phyloP scores from a whole-genome alignment of 2,797 vertebrate genomes.

The Perodicticus potto region DNA sequence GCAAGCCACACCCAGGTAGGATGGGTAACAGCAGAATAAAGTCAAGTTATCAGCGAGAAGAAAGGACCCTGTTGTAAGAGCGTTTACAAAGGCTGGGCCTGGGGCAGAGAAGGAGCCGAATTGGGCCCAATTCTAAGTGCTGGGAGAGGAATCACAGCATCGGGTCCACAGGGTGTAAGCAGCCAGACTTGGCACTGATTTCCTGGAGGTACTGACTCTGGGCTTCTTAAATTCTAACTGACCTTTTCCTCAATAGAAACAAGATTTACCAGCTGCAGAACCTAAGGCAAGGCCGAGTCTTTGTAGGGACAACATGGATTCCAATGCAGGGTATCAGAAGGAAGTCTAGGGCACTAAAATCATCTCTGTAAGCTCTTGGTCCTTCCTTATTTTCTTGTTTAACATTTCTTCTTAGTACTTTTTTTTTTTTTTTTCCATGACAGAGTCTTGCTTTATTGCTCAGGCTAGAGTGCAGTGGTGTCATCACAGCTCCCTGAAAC shows the following conservation, averaged over 20 bases:
- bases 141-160: background rate
- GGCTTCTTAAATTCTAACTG: background rate
- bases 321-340: background rate
- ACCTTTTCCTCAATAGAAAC: constrained; percentile 29
- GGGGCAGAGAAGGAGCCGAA: background rate
- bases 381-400: background rate
- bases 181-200: background rate
- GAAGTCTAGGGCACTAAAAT: background rate
- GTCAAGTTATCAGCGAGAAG: background rate
- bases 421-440: background rate
- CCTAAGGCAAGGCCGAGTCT: background rate
- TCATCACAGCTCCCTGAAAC: background rate
- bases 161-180: background rate
- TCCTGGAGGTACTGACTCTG: background rate
- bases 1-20: background rate
- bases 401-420: background rate
- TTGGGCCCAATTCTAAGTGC: background rate
- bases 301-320: background rate
- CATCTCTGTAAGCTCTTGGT: background rate
- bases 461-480: background rate
- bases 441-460: background rate
- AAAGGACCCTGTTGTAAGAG: background rate
- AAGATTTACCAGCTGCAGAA: background rate
- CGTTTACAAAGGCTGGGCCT: background rate
- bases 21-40: background rate